Base-by-base conservation (phyloP, 64 coral and sea anemone species). In the Montipora foliosa region DNA sequence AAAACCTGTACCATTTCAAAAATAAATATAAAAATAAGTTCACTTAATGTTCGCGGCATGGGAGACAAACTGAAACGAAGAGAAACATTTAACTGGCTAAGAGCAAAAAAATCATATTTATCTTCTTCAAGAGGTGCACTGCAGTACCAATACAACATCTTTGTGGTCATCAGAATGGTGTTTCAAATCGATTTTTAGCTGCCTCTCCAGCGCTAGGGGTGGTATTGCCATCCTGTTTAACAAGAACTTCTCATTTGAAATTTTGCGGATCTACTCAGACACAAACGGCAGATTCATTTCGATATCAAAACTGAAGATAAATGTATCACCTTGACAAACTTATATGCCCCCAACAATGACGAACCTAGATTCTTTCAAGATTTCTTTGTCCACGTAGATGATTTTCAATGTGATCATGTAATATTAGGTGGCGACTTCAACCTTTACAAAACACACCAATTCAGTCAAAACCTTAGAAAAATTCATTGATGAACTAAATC, bases 281-380 rank as follows among this genome's bases (percentile, higher is more conserved):
- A 47, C 29, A 37, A 37, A 37, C 29, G 1, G 29, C 29, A 37
- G 29, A 37, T 37, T 37, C 29, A 37, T 37, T 37, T 0, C 29
- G 29, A 37, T 37, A 37, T 37, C 29, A 37, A 37, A 37, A 37
- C 29, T 37, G 29, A 37, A 37, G 29, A 37, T 37, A 37, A 37
- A 37, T 37, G 1, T 37, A 37, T 88, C 6, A 88, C 79, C 53
- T 46, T 88, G 12, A 0, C 85, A 15, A 88, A 70, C n/a, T 13
- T 73, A 15, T 88, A 74, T 45, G 85, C 47, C 50, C 29, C 85
- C 51, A 88, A 88, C 49, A 48, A 44, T 75, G 85, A 88, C 47
- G 47, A 75, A 2, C 80, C 80, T 6, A 12, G 10, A 3, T 83
- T 83, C 16, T 83, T 61, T 60, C 2, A 17, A 83, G 61, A 21